phyloP scores from a whole-genome alignment of 2,113 vertebrate species.

The Apteryx owenii region DNA sequence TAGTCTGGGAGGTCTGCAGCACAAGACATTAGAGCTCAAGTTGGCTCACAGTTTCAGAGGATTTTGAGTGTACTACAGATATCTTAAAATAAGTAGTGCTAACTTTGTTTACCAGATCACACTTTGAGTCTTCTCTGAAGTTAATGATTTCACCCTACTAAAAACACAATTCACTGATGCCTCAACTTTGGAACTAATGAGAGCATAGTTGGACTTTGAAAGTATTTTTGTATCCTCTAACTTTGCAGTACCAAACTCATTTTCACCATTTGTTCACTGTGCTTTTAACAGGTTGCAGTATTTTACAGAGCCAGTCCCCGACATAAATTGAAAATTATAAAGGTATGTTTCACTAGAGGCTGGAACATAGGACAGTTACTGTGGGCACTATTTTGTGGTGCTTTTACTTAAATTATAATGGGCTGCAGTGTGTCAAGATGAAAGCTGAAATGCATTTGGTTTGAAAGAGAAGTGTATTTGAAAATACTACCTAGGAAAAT shows the following conservation, averaged over 20 bases:
- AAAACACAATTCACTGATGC: neutral
- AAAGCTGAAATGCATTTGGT: neutral
- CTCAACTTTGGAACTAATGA: neutral
- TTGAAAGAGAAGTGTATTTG: neutral
- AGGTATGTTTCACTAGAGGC: constrained; percentile 78
- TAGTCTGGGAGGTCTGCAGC: neutral
- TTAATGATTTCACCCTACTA: neutral
- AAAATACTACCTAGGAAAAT: neutral
- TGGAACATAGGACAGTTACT: neutral
- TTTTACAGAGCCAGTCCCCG: constrained; percentile 97
- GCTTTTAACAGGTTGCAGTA: constrained; percentile 84
- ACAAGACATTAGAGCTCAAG: neutral
- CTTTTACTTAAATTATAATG: neutral
- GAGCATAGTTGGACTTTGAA: neutral
- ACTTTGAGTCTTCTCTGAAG: neutral
- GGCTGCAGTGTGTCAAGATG: neutral
- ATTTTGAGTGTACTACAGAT: neutral
- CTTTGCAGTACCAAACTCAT: neutral
- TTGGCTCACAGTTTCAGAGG: neutral
- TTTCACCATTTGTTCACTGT: neutral
- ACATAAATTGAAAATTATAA: constrained; percentile 98
- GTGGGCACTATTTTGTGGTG: neutral
- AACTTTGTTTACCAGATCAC: neutral
- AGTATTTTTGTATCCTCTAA: neutral
- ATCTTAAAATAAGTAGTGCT: neutral